Conservation (phyloP, 2,113 vertebrate genomes). For the Caracal caracal region DNA sequence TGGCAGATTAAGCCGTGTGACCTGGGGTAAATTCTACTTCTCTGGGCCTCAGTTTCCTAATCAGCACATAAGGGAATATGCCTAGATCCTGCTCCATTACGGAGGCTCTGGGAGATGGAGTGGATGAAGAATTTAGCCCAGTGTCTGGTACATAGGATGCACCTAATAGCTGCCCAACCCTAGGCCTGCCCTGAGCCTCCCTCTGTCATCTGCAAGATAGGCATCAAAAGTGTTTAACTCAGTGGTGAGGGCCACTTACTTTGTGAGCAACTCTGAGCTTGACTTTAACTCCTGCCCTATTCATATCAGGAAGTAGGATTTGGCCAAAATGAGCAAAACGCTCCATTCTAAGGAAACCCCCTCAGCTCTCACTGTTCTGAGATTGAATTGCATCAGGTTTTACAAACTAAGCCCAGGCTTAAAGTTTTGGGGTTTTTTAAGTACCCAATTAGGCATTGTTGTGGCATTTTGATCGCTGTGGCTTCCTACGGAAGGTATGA, state of each 20-base stretch:
- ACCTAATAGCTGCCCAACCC: background rate
- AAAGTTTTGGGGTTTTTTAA: background rate
- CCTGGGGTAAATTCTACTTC: background rate
- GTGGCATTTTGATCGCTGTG: background rate
- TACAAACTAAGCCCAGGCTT: background rate
- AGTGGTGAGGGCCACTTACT: background rate
- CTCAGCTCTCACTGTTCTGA: background rate
- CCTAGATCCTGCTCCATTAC: background rate
- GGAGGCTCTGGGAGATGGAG: background rate
- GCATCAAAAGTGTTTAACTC: background rate
- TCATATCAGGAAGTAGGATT: background rate
- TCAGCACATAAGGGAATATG: background rate
- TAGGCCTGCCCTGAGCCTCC: accelerated
- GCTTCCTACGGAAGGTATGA: background rate
- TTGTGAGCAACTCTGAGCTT: background rate
- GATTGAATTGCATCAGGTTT: background rate
- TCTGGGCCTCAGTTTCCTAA: background rate
- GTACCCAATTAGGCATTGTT: background rate
- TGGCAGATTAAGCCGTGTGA: background rate
- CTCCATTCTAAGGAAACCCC: background rate
- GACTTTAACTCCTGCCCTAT: background rate
- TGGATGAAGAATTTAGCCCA: background rate
- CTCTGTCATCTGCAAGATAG: background rate
- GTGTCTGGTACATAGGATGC: background rate
- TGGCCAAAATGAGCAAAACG: background rate